Conservation (phyloP, 1,140 invertebrate species). For the Nilaparvata lugens region DNA sequence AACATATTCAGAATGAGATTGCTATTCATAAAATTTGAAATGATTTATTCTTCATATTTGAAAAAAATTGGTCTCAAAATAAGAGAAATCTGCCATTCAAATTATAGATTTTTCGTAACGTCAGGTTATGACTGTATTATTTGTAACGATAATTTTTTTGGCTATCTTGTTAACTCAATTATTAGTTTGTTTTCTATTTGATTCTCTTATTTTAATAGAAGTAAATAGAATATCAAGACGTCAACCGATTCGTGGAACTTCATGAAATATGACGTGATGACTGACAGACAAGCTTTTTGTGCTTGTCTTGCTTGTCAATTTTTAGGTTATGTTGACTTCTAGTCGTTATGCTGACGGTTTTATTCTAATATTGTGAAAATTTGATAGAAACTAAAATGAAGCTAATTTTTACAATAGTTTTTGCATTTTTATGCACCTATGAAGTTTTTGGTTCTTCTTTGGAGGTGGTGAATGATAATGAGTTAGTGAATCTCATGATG, state of each 20-base stretch:
- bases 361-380: no score
- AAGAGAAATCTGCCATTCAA: no score
- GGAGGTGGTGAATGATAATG: constrained; percentile 56
- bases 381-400: not conserved
- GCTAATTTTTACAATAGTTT: not conserved
- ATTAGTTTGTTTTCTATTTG: not conserved
- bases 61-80: no score
- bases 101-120: no score
- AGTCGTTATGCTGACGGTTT: no score
- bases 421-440: not conserved
- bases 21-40: no score
- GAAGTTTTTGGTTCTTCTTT: constrained; percentile 29
- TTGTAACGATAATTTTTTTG: not conserved
- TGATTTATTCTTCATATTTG: no score
- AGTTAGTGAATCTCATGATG: constrained; percentile 57
- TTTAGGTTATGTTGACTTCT: not conserved
- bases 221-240: not conserved
- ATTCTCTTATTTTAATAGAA: not conserved
- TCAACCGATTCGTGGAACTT: not conserved
- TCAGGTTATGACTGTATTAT: not conserved
- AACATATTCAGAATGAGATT: no score
- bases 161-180: not conserved
- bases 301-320: not conserved
- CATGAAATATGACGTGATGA: not conserved
- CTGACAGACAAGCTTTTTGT: not conserved